Conservation (phyloP, 2,888 invertebrate species). For the Julus scanicus region DNA sequence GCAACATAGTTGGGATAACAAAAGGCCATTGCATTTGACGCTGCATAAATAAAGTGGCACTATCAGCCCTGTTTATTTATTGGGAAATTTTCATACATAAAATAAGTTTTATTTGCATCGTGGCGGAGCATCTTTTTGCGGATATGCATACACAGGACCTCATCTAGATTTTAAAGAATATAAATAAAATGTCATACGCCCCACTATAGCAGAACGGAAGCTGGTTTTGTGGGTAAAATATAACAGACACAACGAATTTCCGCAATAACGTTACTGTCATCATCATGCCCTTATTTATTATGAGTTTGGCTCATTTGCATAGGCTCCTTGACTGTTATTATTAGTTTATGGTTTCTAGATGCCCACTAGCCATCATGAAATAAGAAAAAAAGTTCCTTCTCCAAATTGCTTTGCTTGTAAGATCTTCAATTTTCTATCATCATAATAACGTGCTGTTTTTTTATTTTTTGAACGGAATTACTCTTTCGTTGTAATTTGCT, state of each 20-base stretch:
- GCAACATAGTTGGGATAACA: not conserved
- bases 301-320: too few relatives aligned
- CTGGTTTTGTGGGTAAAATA: too few relatives aligned
- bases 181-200: not conserved
- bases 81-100: not conserved
- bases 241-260: too few relatives aligned
- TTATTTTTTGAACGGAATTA: not conserved
- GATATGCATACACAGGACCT: not conserved
- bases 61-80: constrained; percentile 22
- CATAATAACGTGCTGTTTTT: not conserved
- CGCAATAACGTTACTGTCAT: too few relatives aligned
- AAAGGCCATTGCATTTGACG: not conserved
- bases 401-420: not conserved
- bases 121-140: not conserved
- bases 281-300: too few relatives aligned
- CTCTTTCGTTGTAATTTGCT: not conserved
- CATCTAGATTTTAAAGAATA: not conserved
- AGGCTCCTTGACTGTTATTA: too few relatives aligned
- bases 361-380: too few relatives aligned
- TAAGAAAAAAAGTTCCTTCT: not conserved
- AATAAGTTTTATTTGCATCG: not conserved
- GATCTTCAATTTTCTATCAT: not conserved
- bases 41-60: constrained; percentile 14
- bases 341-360: too few relatives aligned
- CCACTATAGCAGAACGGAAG: too few relatives aligned